phyloP scores from a whole-genome alignment of 2,888 invertebrate genomes.

The Unio delphinus region DNA sequence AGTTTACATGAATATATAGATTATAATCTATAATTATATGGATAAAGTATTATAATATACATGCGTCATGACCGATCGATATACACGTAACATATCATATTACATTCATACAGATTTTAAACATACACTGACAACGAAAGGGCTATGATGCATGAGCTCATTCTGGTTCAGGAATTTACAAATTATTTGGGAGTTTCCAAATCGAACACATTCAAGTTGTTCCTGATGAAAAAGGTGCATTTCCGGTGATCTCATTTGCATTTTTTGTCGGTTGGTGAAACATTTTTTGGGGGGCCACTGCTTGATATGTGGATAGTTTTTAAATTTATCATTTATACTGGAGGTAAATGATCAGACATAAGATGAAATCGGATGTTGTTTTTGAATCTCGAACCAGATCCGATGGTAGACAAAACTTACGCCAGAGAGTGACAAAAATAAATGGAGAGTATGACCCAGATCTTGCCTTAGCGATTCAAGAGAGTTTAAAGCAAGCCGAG shows the following conservation, averaged over 20 bases:
- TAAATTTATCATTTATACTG: not conserved
- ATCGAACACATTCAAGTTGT: too few relatives aligned
- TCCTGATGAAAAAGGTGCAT: conserved; percentile 1
- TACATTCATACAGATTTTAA: too few relatives aligned
- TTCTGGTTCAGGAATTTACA: too few relatives aligned
- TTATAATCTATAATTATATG: too few relatives aligned
- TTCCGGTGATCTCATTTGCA: conserved; percentile 40
- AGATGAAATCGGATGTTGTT: conserved; percentile 43
- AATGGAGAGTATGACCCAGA: conserved; percentile 59
- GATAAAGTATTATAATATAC: too few relatives aligned
- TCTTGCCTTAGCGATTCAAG: conserved; percentile 56
- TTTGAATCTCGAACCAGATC: conserved; percentile 42
- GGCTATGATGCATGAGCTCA: too few relatives aligned
- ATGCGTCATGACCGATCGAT: too few relatives aligned
- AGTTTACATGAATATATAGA: too few relatives aligned
- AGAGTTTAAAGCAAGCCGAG: conserved; percentile 57
- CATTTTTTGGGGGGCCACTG: conserved; percentile 11
- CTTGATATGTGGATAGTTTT: conserved; percentile 1
- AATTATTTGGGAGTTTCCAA: too few relatives aligned
- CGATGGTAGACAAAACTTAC: conserved; percentile 37
- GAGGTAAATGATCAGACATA: conserved; percentile 6
- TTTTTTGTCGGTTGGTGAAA: conserved; percentile 32
- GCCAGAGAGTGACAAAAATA: conserved; percentile 51
- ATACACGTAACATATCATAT: too few relatives aligned
- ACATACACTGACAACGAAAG: too few relatives aligned